Conservation (phyloP, 1,140 invertebrate genomes). For the Drosophila melanica region DNA sequence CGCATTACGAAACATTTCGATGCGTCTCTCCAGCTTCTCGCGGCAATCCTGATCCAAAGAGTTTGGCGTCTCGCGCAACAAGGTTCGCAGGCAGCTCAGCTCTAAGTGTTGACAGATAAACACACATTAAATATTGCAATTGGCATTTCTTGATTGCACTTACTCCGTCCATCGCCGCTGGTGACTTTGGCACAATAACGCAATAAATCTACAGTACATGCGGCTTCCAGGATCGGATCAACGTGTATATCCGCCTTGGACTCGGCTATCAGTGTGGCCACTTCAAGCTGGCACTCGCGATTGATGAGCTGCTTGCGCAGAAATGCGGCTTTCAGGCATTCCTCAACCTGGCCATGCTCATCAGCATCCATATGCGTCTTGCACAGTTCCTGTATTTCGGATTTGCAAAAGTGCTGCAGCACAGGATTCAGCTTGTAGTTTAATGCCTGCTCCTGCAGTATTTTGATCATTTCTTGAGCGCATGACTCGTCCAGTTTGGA, state of each 20-base stretch:
- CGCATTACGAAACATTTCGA: constrained; percentile 95
- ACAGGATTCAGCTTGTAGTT: constrained; percentile 95
- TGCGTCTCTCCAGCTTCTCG: constrained; percentile 90
- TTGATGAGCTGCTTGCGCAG: constrained; percentile 89
- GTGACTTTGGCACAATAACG: constrained; percentile 92
- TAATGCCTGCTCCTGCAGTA: constrained; percentile 93
- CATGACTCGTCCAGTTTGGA: constrained; percentile 90
- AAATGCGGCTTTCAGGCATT: constrained; percentile 94
- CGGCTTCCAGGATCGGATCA: constrained; percentile 91
- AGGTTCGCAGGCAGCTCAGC: constrained; percentile 91
- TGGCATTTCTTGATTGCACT: constrained; percentile 67
- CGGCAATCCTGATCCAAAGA: constrained; percentile 90
- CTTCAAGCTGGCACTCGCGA: constrained; percentile 90
- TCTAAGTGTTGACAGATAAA: constrained; percentile 86
- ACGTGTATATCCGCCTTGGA: constrained; percentile 92
- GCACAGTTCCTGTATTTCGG: constrained; percentile 88
- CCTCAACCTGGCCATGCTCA: constrained; percentile 88
- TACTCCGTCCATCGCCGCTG: constrained; percentile 94
- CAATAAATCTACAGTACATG: constrained; percentile 91
- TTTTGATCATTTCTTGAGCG: constrained; percentile 91
- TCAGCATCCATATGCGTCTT: constrained; percentile 85
- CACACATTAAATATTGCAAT: not conserved
- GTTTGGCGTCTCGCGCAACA: constrained; percentile 88
- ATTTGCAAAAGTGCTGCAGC: constrained; percentile 90
- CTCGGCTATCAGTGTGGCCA: constrained; percentile 92